Base-by-base conservation (phyloP, 2,888 invertebrate genomes). In the Lochmaea crataegi region DNA sequence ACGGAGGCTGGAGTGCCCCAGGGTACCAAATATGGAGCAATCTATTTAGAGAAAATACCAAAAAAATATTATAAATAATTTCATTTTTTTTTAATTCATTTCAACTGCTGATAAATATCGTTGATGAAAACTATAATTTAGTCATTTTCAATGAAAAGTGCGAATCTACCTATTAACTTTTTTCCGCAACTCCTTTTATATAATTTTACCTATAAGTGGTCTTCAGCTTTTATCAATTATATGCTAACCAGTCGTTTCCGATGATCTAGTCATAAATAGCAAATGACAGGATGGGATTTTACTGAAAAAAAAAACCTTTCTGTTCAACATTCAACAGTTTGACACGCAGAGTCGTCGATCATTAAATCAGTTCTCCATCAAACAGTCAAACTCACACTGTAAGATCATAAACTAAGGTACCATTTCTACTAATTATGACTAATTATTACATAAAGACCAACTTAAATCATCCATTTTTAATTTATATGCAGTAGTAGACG, bases 371-470 rank as follows among this genome's bases (percentile, higher is more conserved):
- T 48, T 2, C 14, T 45, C 4, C 45, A 12, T 45, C 22, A 58
- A 58, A 26, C 2, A 12, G 14, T 10, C 58, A 32, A 58, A 22
- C 32, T 22, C 26, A 58, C 32, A 58, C 58, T n/a, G 58, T 4
- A 14, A 16, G 45, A 41, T 18, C 57, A 65, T 73, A 68, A 73
- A 73, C 53, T 64, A 71, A 48, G 45, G 64, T 48, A 71, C 71
- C 45, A 68, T 70, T 69, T 60, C 72, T 65, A 73, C 73, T 76
- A 76, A 76, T 76, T 74, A 72, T 68, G 66, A 75, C 65, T 73
- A 76, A 75, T 76, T 76, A 73, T 68, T 70, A 72, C 73, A 69
- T 72, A 73, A 73, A 73, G 71, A 70, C 69, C 69, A 60, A n/a
- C 60, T 75, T 72, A 72, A 75, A 70, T 73, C 74, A 75, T 76